Evolutionary conservation across 2,888 invertebrate species (phyloP).

Genomic region (Piscicola geometra): DNA sequence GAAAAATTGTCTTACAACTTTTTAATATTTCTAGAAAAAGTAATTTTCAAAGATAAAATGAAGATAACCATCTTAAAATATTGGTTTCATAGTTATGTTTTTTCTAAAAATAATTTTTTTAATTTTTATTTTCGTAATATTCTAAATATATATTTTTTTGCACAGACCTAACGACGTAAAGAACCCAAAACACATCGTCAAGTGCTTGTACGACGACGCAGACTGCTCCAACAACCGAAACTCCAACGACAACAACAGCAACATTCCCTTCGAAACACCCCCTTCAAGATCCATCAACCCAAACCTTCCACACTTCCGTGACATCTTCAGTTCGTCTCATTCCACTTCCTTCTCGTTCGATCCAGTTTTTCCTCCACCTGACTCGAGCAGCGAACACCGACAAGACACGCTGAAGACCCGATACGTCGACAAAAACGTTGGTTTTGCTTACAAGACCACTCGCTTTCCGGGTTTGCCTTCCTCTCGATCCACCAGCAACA

Average conservation of each 20-base stretch:
- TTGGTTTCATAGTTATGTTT: too few species aligned
- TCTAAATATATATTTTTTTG: too few species aligned
- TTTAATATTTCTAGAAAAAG: too few species aligned
- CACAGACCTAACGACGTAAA: too few species aligned
- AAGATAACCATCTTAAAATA: too few species aligned
- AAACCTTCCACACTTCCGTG: neutral
- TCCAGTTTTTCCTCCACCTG: neutral
- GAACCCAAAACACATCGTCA: neutral
- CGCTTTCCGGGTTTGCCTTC: neutral
- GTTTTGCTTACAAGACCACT: neutral
- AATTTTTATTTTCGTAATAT: too few species aligned
- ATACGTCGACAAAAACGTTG: neutral
- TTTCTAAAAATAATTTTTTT: too few species aligned
- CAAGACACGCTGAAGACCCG: neutral
- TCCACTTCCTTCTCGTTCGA: neutral
- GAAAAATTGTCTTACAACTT: too few species aligned
- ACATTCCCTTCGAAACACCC: too few species aligned
- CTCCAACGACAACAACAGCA: neutral
- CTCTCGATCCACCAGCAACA: neutral
- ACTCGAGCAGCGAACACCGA: neutral
- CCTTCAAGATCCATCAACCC: neutral
- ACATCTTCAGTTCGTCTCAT: slow-evolving; percentile 15
- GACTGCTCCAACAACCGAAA: slow-evolving; percentile 20
- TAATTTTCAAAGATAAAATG: too few species aligned
- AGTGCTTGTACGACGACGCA: slow-evolving; percentile 31